phyloP scores from a whole-genome alignment of 2,888 invertebrate genomes.

The Scaptomyza tumidula region DNA sequence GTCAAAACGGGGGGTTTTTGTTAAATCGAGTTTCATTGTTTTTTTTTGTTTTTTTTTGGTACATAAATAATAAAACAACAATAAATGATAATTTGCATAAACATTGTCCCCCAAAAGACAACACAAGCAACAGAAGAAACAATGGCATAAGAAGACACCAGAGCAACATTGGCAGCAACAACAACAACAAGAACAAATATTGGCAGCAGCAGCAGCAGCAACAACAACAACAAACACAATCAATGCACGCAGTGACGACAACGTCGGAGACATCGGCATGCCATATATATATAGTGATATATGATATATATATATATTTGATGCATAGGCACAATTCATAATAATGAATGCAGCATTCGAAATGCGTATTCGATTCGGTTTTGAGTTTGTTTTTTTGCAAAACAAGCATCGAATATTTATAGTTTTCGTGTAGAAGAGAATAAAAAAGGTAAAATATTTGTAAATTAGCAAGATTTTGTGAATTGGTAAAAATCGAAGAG shows the following conservation, averaged over 20 bases:
- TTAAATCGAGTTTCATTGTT: not conserved
- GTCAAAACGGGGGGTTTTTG: conserved; percentile 4
- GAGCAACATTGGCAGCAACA: conserved; percentile 44
- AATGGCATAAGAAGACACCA: conserved; percentile 36
- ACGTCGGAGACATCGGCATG: conserved; percentile 55
- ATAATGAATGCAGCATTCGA: conserved; percentile 54
- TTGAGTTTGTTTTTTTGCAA: conserved; percentile 59
- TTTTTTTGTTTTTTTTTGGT: conserved; percentile 15
- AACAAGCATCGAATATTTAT: conserved; percentile 72
- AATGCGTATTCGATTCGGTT: conserved; percentile 59
- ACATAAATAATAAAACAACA: conserved; percentile 48
- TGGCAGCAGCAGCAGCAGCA: conserved; percentile 41
- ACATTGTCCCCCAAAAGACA: conserved; percentile 42
- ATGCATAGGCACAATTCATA: conserved; percentile 52
- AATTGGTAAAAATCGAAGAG: conserved; percentile 50
- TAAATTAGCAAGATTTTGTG: conserved; percentile 78
- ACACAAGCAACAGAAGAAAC: conserved; percentile 47
- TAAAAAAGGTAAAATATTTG: conserved; percentile 80
- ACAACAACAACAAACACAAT: conserved; percentile 52
- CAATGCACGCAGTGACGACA: conserved; percentile 62
- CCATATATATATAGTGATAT: conserved; percentile 35
- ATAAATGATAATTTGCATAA: conserved; percentile 56
- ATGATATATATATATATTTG: conserved; percentile 34
- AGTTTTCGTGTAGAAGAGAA: conserved; percentile 81
- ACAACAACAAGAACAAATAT: conserved; percentile 34